Evolutionary conservation across 1,140 invertebrate genomes (phyloP).

Genomic region (Rhopalosiphum maidis): DNA sequence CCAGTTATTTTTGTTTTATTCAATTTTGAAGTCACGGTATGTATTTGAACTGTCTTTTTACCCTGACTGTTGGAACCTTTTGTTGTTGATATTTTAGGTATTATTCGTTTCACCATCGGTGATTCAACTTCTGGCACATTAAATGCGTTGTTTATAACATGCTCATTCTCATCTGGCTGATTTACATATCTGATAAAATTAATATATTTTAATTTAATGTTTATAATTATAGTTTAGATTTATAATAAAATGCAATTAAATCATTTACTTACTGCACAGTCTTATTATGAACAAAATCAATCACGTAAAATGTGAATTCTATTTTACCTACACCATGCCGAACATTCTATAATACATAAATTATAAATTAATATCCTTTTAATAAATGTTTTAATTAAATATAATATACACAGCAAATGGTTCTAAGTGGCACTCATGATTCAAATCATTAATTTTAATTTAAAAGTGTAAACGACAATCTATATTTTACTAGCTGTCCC

Average conservation of each 20-base stretch:
- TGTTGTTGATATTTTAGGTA: background rate
- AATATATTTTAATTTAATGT: background rate
- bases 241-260: background rate
- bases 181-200: conserved; percentile 28
- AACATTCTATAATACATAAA: conserved; percentile 39
- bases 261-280: conserved; percentile 44
- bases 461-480: too few species aligned
- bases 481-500: too few species aligned
- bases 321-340: conserved; percentile 52
- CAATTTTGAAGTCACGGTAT: conserved; percentile 1
- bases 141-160: background rate
- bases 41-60: conserved; percentile 50
- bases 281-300: conserved; percentile 45
- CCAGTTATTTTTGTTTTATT: conserved; percentile 7
- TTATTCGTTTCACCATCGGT: background rate
- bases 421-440: background rate
- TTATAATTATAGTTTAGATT: background rate
- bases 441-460: too few species aligned
- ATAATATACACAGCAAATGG: background rate
- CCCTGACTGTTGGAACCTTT: background rate
- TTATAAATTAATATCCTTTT: background rate
- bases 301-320: conserved; percentile 48
- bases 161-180: background rate
- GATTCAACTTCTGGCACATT: conserved; percentile 55
- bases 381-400: background rate